Evolutionary conservation across 2,888 invertebrate genomes (phyloP).

Genomic region (Argyresthia albistria): DNA sequence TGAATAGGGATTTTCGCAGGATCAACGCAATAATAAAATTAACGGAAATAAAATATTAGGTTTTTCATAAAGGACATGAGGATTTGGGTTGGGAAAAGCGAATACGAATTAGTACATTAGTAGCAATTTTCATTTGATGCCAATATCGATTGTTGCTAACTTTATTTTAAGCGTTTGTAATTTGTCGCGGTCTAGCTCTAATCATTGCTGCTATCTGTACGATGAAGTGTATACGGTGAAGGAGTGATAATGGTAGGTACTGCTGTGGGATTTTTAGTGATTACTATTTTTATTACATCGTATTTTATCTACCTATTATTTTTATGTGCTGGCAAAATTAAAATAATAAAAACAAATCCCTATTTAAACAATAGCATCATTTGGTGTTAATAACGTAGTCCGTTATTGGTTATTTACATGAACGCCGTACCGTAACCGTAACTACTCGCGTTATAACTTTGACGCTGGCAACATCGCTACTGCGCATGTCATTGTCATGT

Average conservation of each 20-base stretch:
- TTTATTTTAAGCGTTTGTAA: constrained; percentile 22
- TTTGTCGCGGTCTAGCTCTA: constrained; percentile 21
- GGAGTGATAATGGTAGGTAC: neutral
- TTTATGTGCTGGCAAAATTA: neutral
- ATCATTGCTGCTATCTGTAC: neutral
- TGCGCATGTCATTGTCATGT: constrained; percentile 45
- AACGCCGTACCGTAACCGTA: neutral
- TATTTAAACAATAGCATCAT: neutral
- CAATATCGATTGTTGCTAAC: constrained; percentile 40
- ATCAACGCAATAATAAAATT: constrained; percentile 52
- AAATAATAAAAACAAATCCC: neutral
- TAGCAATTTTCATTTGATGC: constrained; percentile 50
- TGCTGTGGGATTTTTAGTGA: neutral
- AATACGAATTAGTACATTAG: constrained; percentile 71
- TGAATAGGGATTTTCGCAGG: constrained; percentile 45
- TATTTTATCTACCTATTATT: neutral
- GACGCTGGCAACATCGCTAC: constrained; percentile 29
- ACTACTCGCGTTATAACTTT: neutral
- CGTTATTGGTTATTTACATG: neutral
- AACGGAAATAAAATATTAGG: constrained; percentile 31
- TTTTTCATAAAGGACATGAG: constrained; percentile 34
- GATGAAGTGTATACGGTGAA: constrained; percentile 1
- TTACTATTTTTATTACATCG: neutral
- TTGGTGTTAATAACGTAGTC: neutral
- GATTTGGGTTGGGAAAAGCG: constrained; percentile 59